phyloP scores from a whole-genome alignment of 2,888 invertebrate genomes.

The Agriotes lineatus region DNA sequence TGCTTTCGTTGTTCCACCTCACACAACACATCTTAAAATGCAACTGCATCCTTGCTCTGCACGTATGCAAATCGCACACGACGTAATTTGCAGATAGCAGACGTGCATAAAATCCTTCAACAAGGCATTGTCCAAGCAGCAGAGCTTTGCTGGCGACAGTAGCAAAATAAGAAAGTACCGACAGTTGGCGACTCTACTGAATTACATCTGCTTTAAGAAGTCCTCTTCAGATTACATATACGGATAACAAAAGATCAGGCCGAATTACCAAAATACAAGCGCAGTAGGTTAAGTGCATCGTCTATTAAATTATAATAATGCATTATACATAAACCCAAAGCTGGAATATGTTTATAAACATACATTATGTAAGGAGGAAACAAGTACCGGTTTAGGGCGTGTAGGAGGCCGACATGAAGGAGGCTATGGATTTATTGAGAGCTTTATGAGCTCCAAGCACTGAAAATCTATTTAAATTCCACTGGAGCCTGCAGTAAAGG shows the following conservation, averaged over 20 bases:
- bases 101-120: background rate
- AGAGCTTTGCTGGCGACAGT: background rate
- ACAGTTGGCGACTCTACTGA: background rate
- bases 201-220: too few species aligned
- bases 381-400: constrained; percentile 30
- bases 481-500: background rate
- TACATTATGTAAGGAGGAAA: constrained; percentile 27
- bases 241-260: background rate
- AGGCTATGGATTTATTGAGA: background rate
- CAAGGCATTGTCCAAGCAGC: background rate
- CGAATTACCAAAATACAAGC: constrained; percentile 11
- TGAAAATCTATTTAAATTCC: background rate
- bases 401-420: constrained; percentile 5
- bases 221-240: background rate
- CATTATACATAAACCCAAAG: constrained; percentile 35
- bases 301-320: constrained; percentile 31
- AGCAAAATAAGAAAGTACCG: background rate
- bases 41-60: background rate
- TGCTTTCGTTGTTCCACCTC: too few species aligned
- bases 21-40: too few species aligned
- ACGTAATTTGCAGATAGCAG: background rate
- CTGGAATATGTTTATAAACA: constrained; percentile 29
- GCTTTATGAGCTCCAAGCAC: background rate
- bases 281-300: constrained; percentile 21
- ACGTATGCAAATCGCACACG: background rate